Conservation (phyloP, 2,797 vertebrate species). For the Molossus alvarezi region DNA sequence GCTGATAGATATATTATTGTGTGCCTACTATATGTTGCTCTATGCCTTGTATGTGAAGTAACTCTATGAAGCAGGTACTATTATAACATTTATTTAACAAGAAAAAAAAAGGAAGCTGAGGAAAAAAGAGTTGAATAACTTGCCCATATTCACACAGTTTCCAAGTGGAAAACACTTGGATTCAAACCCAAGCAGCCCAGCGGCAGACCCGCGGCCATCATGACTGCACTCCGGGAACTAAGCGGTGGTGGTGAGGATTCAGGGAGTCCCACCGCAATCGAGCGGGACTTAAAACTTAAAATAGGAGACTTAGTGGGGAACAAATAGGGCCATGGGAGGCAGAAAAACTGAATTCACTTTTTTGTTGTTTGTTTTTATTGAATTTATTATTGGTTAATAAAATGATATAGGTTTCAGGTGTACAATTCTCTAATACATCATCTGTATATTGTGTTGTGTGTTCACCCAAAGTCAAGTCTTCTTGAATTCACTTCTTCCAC, state of each 20-base stretch:
- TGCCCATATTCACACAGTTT: background rate
- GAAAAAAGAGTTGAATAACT: background rate
- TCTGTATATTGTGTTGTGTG: background rate
- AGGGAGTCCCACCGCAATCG: background rate
- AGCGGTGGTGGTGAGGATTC: background rate
- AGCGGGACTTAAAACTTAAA: conserved; percentile 3
- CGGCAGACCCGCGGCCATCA: background rate
- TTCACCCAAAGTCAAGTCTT: background rate
- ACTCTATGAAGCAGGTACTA: background rate
- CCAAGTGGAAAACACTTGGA: background rate
- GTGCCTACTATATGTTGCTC: background rate
- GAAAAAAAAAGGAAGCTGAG: background rate
- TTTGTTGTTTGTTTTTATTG: background rate
- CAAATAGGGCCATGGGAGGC: background rate
- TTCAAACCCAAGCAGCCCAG: background rate
- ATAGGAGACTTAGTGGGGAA: background rate
- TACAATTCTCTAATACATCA: background rate
- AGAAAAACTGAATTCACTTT: background rate
- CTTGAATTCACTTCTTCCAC: conserved; percentile 6
- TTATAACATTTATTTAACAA: background rate
- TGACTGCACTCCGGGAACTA: background rate
- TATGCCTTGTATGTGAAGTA: background rate
- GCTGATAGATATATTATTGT: background rate
- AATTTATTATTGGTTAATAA: background rate
- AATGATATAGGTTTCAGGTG: background rate